Percentiles rank a stretch among this genome's conserved stretches.
Conservation (phyloP, 2,888 invertebrate genomes). For the Drosophila niveifrons region DNA sequence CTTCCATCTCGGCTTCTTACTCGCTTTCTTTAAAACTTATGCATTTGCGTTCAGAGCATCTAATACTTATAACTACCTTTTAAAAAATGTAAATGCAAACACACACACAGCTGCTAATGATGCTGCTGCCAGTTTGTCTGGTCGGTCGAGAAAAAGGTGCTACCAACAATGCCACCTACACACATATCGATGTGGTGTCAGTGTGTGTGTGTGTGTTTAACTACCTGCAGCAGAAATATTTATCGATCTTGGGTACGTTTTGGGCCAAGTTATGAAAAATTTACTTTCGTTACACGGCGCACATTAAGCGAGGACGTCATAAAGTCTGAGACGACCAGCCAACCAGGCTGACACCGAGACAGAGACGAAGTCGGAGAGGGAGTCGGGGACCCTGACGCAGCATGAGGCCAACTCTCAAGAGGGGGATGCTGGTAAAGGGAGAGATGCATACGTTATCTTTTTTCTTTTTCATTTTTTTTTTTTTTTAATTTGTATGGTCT, state of each 20-base stretch:
- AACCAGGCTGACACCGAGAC: conserved; percentile 28
- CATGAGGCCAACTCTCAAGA: conserved; percentile 60
- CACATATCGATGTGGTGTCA: background rate
- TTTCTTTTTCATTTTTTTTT: conserved; percentile 4
- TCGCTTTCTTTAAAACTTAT: background rate
- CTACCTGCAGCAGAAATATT: conserved; percentile 63
- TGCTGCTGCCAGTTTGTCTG: conserved; percentile 82
- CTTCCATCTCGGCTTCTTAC: background rate
- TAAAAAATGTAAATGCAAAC: conserved; percentile 13
- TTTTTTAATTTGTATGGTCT: conserved; percentile 73
- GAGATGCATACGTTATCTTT: conserved; percentile 61
- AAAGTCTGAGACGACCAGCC: conserved; percentile 69
- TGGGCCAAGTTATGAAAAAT: conserved; percentile 70
- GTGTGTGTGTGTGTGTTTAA: conserved; percentile 18
- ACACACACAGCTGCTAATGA: conserved; percentile 67
- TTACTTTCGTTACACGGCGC: conserved; percentile 71
- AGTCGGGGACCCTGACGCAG: conserved; percentile 62
- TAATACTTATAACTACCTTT: conserved; percentile 20
- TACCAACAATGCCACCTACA: conserved; percentile 49
- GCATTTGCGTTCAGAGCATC: background rate
- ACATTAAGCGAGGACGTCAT: conserved; percentile 74
- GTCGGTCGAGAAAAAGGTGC: conserved; percentile 48
- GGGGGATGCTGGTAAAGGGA: conserved; percentile 11
- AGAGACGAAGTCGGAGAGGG: conserved; percentile 10
- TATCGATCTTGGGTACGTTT: conserved; percentile 67